Evolutionary conservation across 2,113 vertebrate genomes (phyloP).

Genomic region (Argyrosomus japonicus): DNA sequence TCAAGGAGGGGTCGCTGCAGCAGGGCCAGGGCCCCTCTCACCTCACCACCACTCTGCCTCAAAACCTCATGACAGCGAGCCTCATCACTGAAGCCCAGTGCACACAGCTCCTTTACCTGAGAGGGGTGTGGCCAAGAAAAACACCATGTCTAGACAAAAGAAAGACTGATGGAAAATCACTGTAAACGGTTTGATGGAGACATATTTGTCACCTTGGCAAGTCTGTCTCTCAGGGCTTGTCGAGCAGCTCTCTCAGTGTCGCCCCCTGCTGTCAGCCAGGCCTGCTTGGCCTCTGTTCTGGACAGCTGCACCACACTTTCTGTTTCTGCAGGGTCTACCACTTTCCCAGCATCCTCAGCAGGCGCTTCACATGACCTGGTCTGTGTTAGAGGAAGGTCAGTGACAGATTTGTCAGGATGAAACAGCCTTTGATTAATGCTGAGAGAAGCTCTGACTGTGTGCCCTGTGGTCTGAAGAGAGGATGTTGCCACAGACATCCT

Average conservation of each 20-base stretch:
- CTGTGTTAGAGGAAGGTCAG: constrained; percentile 37
- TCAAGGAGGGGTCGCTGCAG: constrained; percentile 88
- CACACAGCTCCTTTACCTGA: constrained; percentile 86
- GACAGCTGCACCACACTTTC: constrained; percentile 81
- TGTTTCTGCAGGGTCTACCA: background rate
- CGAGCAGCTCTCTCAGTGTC: constrained; percentile 86
- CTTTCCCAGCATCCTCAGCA: constrained; percentile 5
- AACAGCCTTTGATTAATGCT: background rate
- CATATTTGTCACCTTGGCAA: constrained; percentile 79
- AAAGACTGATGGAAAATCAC: background rate
- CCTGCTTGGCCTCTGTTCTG: constrained; percentile 87
- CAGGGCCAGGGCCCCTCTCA: constrained; percentile 86
- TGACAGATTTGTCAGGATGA: background rate
- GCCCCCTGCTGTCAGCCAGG: constrained; percentile 88
- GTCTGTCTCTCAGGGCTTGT: constrained; percentile 84
- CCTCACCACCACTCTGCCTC: constrained; percentile 87
- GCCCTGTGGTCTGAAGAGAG: constrained; percentile 20
- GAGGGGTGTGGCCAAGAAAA: background rate
- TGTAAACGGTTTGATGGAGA: background rate
- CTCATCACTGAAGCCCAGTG: constrained; percentile 83
- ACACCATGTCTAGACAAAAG: background rate
- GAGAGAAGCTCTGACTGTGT: constrained; percentile 44
- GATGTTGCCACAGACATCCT: constrained; percentile 80
- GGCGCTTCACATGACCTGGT: constrained; percentile 2
- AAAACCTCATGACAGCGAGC: constrained; percentile 85